These are phyloP conservation scores for Mamestra brassicae DNA, from an alignment of 2,888 invertebrate species.

Conservation along the genomic window DNA sequence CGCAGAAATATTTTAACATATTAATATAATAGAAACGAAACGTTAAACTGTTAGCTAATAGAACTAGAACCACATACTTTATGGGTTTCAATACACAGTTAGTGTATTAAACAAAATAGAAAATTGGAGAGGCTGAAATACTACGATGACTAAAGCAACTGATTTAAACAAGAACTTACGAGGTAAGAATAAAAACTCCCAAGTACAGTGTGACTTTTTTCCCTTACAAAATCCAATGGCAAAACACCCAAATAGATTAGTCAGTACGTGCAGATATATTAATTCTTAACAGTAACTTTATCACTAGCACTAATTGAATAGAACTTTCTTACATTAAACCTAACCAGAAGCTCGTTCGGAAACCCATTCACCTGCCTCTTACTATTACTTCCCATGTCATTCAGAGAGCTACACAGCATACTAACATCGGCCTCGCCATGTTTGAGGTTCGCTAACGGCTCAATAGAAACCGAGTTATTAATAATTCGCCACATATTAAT, in stretches of 20 bases:
- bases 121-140: neutral
- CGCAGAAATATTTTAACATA: slow-evolving; percentile 50
- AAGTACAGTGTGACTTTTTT: no score
- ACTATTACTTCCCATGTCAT: slow-evolving; percentile 31
- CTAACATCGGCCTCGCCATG: slow-evolving; percentile 26
- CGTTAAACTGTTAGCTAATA: slow-evolving; percentile 20
- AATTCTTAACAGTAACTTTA: no score
- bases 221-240: no score
- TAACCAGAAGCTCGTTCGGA: neutral
- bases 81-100: slow-evolving; percentile 10
- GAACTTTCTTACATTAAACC: neutral
- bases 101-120: neutral
- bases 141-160: neutral
- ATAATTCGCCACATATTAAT: slow-evolving; percentile 59
- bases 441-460: slow-evolving; percentile 27
- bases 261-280: no score
- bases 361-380: neutral
- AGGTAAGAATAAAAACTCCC: no score
- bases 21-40: slow-evolving; percentile 27
- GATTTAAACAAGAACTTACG: neutral
- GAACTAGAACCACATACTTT: slow-evolving; percentile 14
- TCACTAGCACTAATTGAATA: neutral
- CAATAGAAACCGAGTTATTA: slow-evolving; percentile 48
- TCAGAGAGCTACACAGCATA: slow-evolving; percentile 18
- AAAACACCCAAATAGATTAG: no score